Evolutionary conservation across 2,888 invertebrate species (phyloP).

Genomic region (Charanyca ferruginea): DNA sequence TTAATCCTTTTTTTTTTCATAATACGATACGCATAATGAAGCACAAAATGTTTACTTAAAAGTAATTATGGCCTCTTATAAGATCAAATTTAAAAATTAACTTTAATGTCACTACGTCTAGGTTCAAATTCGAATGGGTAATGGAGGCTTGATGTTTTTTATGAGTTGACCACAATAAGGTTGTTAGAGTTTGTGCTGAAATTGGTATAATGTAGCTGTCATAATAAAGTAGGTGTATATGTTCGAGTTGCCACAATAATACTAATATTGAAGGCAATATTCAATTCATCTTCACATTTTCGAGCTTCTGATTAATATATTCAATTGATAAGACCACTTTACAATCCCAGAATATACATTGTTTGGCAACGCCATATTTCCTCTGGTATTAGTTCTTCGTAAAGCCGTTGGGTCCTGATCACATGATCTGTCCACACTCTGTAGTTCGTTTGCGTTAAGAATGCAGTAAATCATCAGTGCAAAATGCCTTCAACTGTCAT

Average conservation of each 20-base stretch:
- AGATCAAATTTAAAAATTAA: not conserved
- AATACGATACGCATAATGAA: constrained; percentile 29
- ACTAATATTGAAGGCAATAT: not conserved
- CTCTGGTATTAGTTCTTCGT: too few relatives aligned
- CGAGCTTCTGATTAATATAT: too few relatives aligned
- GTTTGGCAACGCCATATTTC: too few relatives aligned
- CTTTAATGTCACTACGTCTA: not conserved
- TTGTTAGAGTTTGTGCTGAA: constrained; percentile 9
- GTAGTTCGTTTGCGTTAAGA: too few relatives aligned
- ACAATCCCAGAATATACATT: too few relatives aligned
- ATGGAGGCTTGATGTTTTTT: not conserved
- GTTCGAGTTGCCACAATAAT: not conserved
- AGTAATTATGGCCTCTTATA: constrained; percentile 7
- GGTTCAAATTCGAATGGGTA: constrained; percentile 11
- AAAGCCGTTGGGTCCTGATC: too few relatives aligned
- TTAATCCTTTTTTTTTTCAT: constrained; percentile 17
- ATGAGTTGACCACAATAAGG: constrained; percentile 4
- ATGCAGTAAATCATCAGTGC: too few relatives aligned
- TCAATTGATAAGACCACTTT: too few relatives aligned
- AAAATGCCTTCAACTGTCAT: too few relatives aligned
- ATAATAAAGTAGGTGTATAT: not conserved
- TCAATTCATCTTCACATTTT: not conserved
- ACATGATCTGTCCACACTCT: too few relatives aligned
- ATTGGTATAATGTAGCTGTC: constrained; percentile 10
- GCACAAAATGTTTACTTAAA: constrained; percentile 28